phyloP scores from a whole-genome alignment of 2,113 vertebrate species.

The Nipponia nippon region DNA sequence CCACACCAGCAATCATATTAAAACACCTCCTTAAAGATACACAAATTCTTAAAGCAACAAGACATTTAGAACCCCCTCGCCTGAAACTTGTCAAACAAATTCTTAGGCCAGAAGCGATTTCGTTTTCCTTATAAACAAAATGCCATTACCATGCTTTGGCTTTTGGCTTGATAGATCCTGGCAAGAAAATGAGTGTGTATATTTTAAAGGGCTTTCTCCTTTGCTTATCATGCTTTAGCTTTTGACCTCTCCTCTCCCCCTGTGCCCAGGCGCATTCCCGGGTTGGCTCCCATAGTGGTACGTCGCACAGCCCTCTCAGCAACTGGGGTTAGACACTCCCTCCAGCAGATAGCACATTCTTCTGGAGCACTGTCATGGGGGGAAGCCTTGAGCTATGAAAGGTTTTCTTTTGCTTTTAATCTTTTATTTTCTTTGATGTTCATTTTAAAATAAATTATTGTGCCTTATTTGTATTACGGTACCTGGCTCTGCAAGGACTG shows the following conservation, averaged over 20 bases:
- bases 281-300: background rate
- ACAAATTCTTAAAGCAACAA: slow-evolving; percentile 1
- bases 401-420: slow-evolving; percentile 11
- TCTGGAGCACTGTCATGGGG: background rate
- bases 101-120: slow-evolving; percentile 23
- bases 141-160: slow-evolving; percentile 27
- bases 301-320: background rate
- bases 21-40: slow-evolving; percentile 18
- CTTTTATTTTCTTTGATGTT: slow-evolving; percentile 50
- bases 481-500: slow-evolving; percentile 33
- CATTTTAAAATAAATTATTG: slow-evolving; percentile 37
- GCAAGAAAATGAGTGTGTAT: slow-evolving; percentile 18
- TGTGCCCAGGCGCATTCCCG: background rate
- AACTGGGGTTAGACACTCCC: background rate
- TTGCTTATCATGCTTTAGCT: slow-evolving; percentile 48
- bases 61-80: background rate
- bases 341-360: slow-evolving; percentile 36
- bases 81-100: slow-evolving; percentile 26
- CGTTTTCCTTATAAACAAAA: slow-evolving; percentile 36
- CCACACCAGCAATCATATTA: background rate
- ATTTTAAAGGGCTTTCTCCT: slow-evolving; percentile 46
- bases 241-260: slow-evolving; percentile 44
- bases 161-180: slow-evolving; percentile 40
- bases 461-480: slow-evolving; percentile 29
- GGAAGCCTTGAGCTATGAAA: background rate